Evolutionary conservation across 1,140 invertebrate species (phyloP), one percentile per base, ranked within the genome.

Genomic region (Belonocnema kinseyi): DNA sequence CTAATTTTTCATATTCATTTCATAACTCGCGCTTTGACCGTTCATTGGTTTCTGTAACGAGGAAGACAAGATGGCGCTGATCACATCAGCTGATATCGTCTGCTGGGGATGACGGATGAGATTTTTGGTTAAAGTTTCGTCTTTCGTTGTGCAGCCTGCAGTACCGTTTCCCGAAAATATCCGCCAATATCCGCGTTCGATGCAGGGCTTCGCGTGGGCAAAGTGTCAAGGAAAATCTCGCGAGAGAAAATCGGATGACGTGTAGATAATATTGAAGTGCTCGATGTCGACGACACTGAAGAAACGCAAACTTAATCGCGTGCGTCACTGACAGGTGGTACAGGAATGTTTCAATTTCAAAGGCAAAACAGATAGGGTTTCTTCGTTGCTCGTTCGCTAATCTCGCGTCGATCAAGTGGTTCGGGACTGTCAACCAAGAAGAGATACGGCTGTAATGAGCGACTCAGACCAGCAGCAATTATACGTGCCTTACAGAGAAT

Each of bases 401-500:
- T 74, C 12, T 74, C 14, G 73, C 71, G 61, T 66, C 26, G 19
- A 77, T 50, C n/a, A 33, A 40, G 75, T 56, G 76, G 33, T 75
- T 80, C 72, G 54, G 50, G 80, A 84, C 77, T 80, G 75, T 79
- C 78, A 70, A 82, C 76, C 77, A 54, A 16, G 50, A 79, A 79
- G 71, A 83, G 79, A 82, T 83, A 73, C 73, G 82, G 81, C 85
- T 91, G 90, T 91, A 78, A 91, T 91, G 90, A 91, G 90, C 81
- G 90, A 91, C 87, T 91, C 90, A 77, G 90, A 91, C 90, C 90
- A 91, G 80, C 90, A 81, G 78, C 90, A 91, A 84, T 80, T 91
- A 81, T 90, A 91, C 82, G 90, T 91, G 90, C 90, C 89, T 90
- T 91, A 91, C 81, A 85, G 86, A 87, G 90, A 91, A 79, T 91